These are phyloP conservation scores for Chorisops tibialis DNA, from an alignment of 2,888 invertebrate genomes.

Conservation along the genomic window DNA sequence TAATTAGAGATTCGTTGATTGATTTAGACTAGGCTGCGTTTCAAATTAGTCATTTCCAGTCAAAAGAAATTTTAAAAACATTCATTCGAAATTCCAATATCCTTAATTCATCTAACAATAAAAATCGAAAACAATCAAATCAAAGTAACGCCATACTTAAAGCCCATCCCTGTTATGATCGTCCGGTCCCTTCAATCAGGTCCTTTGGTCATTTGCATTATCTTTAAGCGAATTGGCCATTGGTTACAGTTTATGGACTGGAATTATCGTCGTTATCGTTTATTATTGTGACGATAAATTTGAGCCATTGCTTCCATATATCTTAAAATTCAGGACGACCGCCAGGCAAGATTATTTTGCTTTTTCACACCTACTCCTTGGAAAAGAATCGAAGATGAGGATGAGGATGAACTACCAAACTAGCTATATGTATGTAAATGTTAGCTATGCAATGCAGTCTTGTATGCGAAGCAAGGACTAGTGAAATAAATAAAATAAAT, in stretches of 20 bases:
- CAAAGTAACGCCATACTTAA: no score
- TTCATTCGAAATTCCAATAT: no score
- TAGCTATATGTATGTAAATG: no score
- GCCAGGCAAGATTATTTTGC: constrained; percentile 7
- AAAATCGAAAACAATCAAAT: no score
- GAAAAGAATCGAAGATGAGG: not conserved
- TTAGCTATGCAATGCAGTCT: not conserved
- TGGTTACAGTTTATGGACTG: constrained; percentile 27
- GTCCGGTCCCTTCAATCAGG: constrained; percentile 2
- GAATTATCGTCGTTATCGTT: constrained; percentile 26
- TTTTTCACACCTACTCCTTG: constrained; percentile 18
- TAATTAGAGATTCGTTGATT: no score
- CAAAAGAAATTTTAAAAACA: no score
- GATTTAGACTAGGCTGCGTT: no score
- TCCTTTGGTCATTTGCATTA: constrained; percentile 25
- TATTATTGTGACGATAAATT: constrained; percentile 27
- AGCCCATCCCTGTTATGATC: not conserved
- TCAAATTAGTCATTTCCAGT: no score
- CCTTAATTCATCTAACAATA: no score
- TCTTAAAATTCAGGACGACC: not conserved
- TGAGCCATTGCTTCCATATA: constrained; percentile 26
- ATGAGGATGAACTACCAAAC: not conserved
- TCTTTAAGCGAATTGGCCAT: constrained; percentile 12
- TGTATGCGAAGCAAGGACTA: not conserved
- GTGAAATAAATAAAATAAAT: not conserved